These are phyloP conservation scores for Zaprionus bogoriensis DNA, from an alignment of 2,888 invertebrate species.

Conservation along the genomic window DNA sequence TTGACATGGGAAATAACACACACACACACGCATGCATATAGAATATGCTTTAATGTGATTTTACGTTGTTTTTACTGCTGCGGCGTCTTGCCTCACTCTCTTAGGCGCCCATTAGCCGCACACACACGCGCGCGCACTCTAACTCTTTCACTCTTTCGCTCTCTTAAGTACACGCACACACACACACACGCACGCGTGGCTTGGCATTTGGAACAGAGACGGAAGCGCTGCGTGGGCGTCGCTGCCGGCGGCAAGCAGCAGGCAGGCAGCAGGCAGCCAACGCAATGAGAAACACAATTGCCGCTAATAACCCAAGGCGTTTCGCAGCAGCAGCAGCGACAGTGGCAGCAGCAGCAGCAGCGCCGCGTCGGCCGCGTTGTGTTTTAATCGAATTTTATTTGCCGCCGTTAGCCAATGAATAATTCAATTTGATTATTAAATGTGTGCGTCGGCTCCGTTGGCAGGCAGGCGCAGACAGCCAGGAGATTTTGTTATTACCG, in stretches of 20 bases:
- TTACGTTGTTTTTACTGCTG: slow-evolving; percentile 34
- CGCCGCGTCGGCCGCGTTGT: slow-evolving; percentile 34
- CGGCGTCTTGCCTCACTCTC: slow-evolving; percentile 8
- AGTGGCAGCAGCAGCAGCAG: slow-evolving; percentile 13
- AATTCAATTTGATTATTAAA: slow-evolving; percentile 77
- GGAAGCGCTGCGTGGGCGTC: slow-evolving; percentile 46
- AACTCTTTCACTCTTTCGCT: neutral
- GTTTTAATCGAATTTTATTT: slow-evolving; percentile 78
- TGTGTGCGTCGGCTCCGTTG: slow-evolving; percentile 16
- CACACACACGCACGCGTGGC: slow-evolving; percentile 45
- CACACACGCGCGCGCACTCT: neutral
- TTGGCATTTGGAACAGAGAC: slow-evolving; percentile 44
- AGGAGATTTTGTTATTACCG: slow-evolving; percentile 66
- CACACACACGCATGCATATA: slow-evolving; percentile 16
- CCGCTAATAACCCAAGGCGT: slow-evolving; percentile 74
- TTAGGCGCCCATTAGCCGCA: neutral
- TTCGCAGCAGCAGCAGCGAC: slow-evolving; percentile 10
- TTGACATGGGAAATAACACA: slow-evolving; percentile 28
- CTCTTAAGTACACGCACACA: neutral
- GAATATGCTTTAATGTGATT: slow-evolving; percentile 43
- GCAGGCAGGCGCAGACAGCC: slow-evolving; percentile 13
- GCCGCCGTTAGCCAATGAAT: slow-evolving; percentile 78
- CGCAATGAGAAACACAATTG: slow-evolving; percentile 73
- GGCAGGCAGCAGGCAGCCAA: slow-evolving; percentile 41
- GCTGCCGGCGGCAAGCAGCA: slow-evolving; percentile 16